Evolutionary conservation across 2,888 invertebrate genomes (phyloP).

Genomic region (Sesia apiformis): DNA sequence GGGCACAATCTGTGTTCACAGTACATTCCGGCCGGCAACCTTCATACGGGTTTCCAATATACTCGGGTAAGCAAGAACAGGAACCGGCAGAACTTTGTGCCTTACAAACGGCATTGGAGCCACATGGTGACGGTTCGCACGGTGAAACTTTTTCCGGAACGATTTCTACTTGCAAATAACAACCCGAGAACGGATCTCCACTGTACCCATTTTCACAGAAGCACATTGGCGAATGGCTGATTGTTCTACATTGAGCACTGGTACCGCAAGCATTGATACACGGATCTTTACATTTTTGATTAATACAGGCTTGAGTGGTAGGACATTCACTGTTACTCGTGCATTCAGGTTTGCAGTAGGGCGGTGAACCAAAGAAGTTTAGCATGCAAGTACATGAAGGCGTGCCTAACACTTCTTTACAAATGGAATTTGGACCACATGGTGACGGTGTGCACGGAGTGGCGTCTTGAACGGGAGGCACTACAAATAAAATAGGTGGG

Average conservation of each 20-base stretch:
- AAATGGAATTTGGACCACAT: constrained; percentile 79
- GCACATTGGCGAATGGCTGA: constrained; percentile 85
- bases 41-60: constrained; percentile 86
- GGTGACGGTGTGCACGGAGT: constrained; percentile 82
- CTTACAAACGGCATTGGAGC: constrained; percentile 77
- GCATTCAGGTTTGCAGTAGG: constrained; percentile 84
- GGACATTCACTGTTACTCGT: constrained; percentile 81
- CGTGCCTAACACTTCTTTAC: constrained; percentile 68
- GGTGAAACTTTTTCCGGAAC: constrained; percentile 65
- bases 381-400: constrained; percentile 82
- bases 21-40: constrained; percentile 85
- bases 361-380: constrained; percentile 82
- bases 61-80: constrained; percentile 81
- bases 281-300: constrained; percentile 79
- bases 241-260: constrained; percentile 80
- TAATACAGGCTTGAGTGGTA: constrained; percentile 77
- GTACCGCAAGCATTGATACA: constrained; percentile 82
- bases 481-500: constrained; percentile 30
- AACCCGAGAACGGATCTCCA: constrained; percentile 81
- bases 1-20: constrained; percentile 81
- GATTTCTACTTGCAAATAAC: constrained; percentile 55
- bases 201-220: constrained; percentile 78
- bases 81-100: constrained; percentile 76
- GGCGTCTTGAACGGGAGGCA: constrained; percentile 59
- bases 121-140: constrained; percentile 77